A percentile compares a stretch with the other conserved stretches of the same genome.
Evolutionary conservation across 1,140 invertebrate genomes (phyloP).

Genomic region (Onthophagus taurus): DNA sequence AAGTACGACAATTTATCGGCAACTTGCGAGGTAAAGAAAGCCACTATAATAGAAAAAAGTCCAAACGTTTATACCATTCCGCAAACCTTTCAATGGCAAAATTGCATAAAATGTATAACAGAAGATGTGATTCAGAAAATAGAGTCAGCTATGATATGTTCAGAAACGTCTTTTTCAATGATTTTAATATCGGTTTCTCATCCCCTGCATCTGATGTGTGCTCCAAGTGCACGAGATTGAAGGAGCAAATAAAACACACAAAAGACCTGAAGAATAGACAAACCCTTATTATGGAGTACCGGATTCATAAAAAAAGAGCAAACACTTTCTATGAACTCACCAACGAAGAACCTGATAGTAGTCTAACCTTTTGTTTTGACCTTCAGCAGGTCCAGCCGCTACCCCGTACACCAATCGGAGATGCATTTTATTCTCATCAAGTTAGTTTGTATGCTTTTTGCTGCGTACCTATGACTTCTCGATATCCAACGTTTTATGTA

Average conservation of each 20-base stretch:
- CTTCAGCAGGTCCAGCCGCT: conserved; percentile 25
- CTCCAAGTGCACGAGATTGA: conserved; percentile 15
- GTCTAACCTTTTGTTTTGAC: conserved; percentile 21
- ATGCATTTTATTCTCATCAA: conserved; percentile 20
- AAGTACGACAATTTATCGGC: too few relatives aligned
- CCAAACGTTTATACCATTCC: neutral
- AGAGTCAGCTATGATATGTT: too few relatives aligned
- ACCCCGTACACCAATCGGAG: conserved; percentile 19
- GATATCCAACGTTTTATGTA: too few relatives aligned
- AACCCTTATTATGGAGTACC: conserved; percentile 11
- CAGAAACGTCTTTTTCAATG: too few relatives aligned
- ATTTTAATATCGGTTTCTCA: too few relatives aligned
- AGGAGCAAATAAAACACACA: conserved; percentile 11
- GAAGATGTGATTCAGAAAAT: too few relatives aligned
- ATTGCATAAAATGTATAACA: conserved; percentile 14
- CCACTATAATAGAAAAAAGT: conserved; percentile 11
- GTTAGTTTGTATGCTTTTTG: conserved; percentile 9
- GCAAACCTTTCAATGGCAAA: conserved; percentile 4
- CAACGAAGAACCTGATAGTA: conserved; percentile 13
- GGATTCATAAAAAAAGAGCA: conserved; percentile 14
- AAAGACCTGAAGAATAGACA: conserved; percentile 11
- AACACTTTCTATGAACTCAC: conserved; percentile 11
- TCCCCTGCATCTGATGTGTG: conserved; percentile 16
- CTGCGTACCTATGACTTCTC: too few relatives aligned
- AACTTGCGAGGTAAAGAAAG: conserved; percentile 7